Base-by-base conservation (phyloP, 1,140 invertebrate species). In the Tachypleus tridentatus region DNA sequence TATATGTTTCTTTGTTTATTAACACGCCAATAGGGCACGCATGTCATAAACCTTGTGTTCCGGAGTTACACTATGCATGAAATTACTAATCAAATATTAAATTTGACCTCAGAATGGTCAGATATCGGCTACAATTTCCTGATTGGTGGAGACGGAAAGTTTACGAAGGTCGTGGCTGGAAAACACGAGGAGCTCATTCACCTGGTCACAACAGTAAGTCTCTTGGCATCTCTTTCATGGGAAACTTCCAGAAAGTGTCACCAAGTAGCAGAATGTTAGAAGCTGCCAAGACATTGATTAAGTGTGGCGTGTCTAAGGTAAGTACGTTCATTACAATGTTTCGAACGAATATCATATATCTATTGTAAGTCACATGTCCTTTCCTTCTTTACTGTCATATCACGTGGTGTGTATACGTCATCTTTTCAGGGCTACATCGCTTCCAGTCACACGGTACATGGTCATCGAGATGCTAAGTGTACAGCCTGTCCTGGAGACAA, bases 101-200 rank as follows among this genome's bases (percentile, higher is more conserved):
- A n/a, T n/a, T n/a, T n/a, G n/a, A n/a, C n/a, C n/a, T 54, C 6
- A 4, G 4, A 62, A 4, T 64, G 29, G 29, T 5, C 29, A 5
- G 63, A 64, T 48, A 64, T 64, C 48, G 63, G 63, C 11, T 64
- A 76, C 69, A 76, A 68, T 61, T 76, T 76, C 58, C 60, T 76
- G 4, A 70, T 75, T n/a, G 75, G 75, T 4, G 73, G 74, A 56
- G 75, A 76, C 62, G 75, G 75, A 3, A 73, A 8, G 72, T 73
- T 3, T 76, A 75, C 65, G 73, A 73, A 57, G 75, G 68, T 0
- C 66, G 75, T 48, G 75, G 73, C 1, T 76, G 74, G 74, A 70
- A 71, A 49, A 63, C 52, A 49, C 64, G 72, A 0, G 74, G 74
- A 3, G 68, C 73, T 5, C 74, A 76, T 58, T 72, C 74, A 1